Evolutionary conservation across 2,797 vertebrate species (phyloP), one percentile per base, ranked within the genome.

Genomic region (Vultur gryphus): DNA sequence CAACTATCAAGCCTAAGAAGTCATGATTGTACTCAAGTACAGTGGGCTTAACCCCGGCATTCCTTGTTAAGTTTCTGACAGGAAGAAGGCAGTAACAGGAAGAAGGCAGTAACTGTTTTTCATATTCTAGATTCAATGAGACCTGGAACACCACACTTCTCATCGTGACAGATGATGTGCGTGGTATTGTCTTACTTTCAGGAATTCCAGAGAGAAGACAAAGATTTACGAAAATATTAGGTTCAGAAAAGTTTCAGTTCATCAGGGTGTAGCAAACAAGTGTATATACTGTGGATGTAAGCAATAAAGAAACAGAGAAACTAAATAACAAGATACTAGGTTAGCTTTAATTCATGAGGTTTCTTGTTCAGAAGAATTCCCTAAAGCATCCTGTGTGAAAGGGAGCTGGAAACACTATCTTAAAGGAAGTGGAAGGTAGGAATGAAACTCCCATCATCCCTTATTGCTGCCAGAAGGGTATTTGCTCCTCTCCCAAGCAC

Each of bases 241-340:
- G 18, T 66, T 44, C 26, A 76, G 25, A 39, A 69, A 19, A 44
- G 9, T 33, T 70, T 37, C 19, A 64, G 28, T 6, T 28, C 44
- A 83, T 21, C 11, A 13, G 20, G 41, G 28, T 16, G 3, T 16
- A 51, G 3, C 35, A 66, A 52, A 21, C 4, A 46, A 48, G 21
- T 2, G 9, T 16, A 37, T 7, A 31, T 3, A 33, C 7, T 1
- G 2, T 12, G 41, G 20, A 16, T 2, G 3, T 0, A n/a, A 67
- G 19, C 24, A 77, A 82, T 17, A 64, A 85, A 70, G 43, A 87
- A 92, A 81, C 13, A 67, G 55, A 79, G 29, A 92, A 95, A 71
- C n/a, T 73, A 93, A 61, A 4, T 28, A 84, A 33, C 19, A 89
- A 64, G 16, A 59, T 39, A 66, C 1, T 5, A 70, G 25, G 18